Percentiles rank a stretch among this genome's conserved stretches.
phyloP scores from a whole-genome alignment of 2,797 vertebrate species.

The Amblyopsis hoosieri region DNA sequence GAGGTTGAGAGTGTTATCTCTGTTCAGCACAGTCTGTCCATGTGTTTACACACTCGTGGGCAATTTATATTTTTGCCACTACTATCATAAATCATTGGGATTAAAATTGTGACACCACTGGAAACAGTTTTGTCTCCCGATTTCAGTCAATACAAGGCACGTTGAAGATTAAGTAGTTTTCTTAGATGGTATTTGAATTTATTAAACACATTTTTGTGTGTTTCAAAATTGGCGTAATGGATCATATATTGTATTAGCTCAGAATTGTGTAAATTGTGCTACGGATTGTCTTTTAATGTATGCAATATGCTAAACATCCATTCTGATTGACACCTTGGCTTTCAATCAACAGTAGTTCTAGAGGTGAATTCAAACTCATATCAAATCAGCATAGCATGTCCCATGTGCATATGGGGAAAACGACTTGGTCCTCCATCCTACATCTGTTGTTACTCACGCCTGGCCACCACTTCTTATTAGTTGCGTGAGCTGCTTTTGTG shows the following conservation, averaged over 20 bases:
- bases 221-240: too few species aligned
- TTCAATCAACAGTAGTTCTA: too few species aligned
- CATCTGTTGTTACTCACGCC: not conserved
- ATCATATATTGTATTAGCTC: too few species aligned
- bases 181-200: not conserved
- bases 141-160: not conserved
- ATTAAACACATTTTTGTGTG: not conserved
- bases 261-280: not conserved
- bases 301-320: too few species aligned
- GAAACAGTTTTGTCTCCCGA: conserved; percentile 6
- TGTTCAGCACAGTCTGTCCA: conserved; percentile 6
- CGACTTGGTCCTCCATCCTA: too few species aligned
- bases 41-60: conserved; percentile 20
- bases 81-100: conserved; percentile 56
- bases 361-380: too few species aligned
- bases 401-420: too few species aligned
- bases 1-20: conserved; percentile 19
- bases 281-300: not conserved
- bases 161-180: not conserved
- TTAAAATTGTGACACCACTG: conserved; percentile 47
- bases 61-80: conserved; percentile 40
- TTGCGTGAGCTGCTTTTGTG: conserved; percentile 7
- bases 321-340: too few species aligned
- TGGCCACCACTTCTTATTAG: not conserved
- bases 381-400: too few species aligned